Percentiles rank a stretch among this genome's conserved stretches.
phyloP scores from a whole-genome alignment of 2,888 invertebrate species.

The Biston betularia region DNA sequence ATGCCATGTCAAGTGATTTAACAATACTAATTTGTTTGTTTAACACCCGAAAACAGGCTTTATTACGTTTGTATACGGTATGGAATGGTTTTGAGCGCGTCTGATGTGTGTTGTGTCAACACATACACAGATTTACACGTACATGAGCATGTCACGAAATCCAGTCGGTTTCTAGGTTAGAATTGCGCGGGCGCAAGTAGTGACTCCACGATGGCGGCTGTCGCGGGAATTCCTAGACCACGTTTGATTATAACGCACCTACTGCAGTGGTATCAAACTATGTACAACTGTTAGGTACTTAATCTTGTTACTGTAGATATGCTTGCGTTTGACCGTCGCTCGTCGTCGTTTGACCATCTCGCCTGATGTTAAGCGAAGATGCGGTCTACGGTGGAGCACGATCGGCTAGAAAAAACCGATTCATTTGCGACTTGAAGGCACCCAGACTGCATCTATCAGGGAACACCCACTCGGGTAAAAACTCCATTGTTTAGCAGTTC shows the following conservation, averaged over 20 bases:
- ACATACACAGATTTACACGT: slow-evolving; percentile 64
- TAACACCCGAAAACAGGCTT: slow-evolving; percentile 49
- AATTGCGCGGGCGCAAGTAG: slow-evolving; percentile 72
- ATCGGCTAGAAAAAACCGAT: no score
- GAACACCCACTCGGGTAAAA: no score
- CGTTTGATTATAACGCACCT: not conserved
- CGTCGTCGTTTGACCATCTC: no score
- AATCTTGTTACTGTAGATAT: no score
- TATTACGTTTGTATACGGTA: slow-evolving; percentile 37
- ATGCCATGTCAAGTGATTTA: slow-evolving; percentile 73
- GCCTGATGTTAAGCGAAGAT: no score
- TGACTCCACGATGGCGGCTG: slow-evolving; percentile 57
- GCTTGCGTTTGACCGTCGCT: no score
- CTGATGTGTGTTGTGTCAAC: slow-evolving; percentile 60
- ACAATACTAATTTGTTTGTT: slow-evolving; percentile 41
- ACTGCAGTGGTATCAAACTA: not conserved
- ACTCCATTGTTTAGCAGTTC: no score
- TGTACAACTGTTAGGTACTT: not conserved
- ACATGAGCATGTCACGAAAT: slow-evolving; percentile 82
- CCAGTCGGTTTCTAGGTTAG: slow-evolving; percentile 83
- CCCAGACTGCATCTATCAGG: no score
- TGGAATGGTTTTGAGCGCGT: slow-evolving; percentile 8
- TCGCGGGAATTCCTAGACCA: slow-evolving; percentile 26
- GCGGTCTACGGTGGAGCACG: no score
- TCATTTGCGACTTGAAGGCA: no score